Base-by-base conservation (phyloP, 2,888 invertebrate genomes). In the Uloborus plumipes region DNA sequence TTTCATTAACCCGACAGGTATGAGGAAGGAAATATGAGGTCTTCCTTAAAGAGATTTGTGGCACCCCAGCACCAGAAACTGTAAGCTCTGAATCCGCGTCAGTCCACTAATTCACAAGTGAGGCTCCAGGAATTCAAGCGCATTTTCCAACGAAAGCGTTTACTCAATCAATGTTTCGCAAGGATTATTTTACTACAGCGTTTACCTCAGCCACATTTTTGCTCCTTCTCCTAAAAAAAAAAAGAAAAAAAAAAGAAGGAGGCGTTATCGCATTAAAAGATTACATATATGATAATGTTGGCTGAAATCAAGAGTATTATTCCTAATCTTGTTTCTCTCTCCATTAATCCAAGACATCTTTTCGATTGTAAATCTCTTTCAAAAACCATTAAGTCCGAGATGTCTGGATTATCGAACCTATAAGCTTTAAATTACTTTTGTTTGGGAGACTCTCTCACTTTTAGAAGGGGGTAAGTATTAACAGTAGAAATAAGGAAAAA, bases 381-480 rank as follows among this genome's bases (percentile, higher is more conserved):
- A 81, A 74, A 81, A 74, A 69, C 74, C 64, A 70, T 74, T 70
- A 70, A 70, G 70, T 69, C 64, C 39, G 47, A 39, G 67, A 69
- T 61, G 67, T 49, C 62, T 73, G 80, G 80, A 81, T 81, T 81
- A 81, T 58, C 64, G 65, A 73, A 65, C 67, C 73, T 64, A 74
- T 81, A 81, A 81, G 74, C 74, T 74, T 81, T 74, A 70, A 81
- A 70, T 81, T 81, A 81, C 69, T 80, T 80, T 74, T 80, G 74
- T 75, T 79, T 81, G 53, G 18, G 51, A 18, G 15, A 47, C 13
- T 47, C 22, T 62, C 59, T 70, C 62, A 59, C 14, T 74, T 64
- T 69, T 53, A 58, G 47, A 70, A 51, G 61, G 58, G 64, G 67
- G 61, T 69, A 50, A 53, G 64, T 67, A 66, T 73, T 67, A 67